Evolutionary conservation across 92 coral and sea anemone species (phyloP), one percentile per base, ranked within the genome.

Genomic region (Muricea muricata): DNA sequence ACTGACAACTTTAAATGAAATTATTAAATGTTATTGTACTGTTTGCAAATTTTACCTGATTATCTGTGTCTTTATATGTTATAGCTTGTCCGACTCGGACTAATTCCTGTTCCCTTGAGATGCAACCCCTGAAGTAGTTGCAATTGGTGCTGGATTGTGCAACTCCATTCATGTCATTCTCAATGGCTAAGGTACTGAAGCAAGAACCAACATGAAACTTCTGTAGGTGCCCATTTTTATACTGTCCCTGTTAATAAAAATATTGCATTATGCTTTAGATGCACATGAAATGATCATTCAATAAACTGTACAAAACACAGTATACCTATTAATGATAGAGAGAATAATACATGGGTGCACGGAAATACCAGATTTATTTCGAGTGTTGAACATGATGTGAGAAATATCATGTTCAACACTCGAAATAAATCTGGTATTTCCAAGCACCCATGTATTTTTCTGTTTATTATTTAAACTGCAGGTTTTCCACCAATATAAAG

Each of bases 91-190:
- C 72, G 2, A 65, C 29, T 23, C 34, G 35, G 37, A 65, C 72
- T 21, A 65, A 65, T 6, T 65, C 72, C n/a, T 25, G 34, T 65
- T 65, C 18, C 39, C n/a, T 55, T 29, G 72, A 65, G 72, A 65
- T 65, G 42, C 72, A 65, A 65, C 72, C 72, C 34, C 29, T 65
- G 37, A 65, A 65, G 42, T 65, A 65, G 72, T 65, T 65, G 9
- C 72, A 65, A 2, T 34, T 65, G n/a, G n/a, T n/a, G 72, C 72
- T 65, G 72, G 72, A 65, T 34, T 18, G 35, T 11, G 37, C 42
- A 65, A 65, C 23, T 14, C 72, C 6, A 12, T 65, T 17, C 72
- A 65, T 65, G 72, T 65, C 42, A n/a, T 65, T 34, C 72, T 65
- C 72, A 25, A 65, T 65, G 42, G 72, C 72, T 25, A 39, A 29